Evolutionary conservation across 2,797 vertebrate genomes (phyloP).

Genomic region (Numenius phaeopus): DNA sequence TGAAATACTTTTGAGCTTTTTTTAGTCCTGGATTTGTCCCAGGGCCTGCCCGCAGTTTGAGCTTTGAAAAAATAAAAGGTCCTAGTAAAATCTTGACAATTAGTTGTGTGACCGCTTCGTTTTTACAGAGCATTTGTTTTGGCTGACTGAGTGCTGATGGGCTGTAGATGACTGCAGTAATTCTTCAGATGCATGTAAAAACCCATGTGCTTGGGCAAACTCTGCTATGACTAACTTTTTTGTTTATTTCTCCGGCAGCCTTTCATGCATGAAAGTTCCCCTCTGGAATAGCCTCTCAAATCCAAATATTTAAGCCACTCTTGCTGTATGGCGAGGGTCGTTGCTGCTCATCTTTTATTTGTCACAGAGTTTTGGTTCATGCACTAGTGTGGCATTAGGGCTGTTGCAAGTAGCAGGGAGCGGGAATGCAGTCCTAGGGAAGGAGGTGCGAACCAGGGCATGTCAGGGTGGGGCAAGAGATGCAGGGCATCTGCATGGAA

Average conservation of each 20-base stretch:
- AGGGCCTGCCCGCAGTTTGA: not conserved
- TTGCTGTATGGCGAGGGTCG: not conserved
- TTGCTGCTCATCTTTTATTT: not conserved
- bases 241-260: not conserved
- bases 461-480: not conserved
- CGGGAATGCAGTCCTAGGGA: not conserved
- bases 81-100: not conserved
- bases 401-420: not conserved
- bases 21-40: not conserved
- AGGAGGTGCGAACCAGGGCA: not conserved
- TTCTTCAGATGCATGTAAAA: not conserved
- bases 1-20: not conserved
- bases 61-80: not conserved
- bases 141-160: not conserved
- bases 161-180: not conserved
- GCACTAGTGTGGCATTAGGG: rapidly evolving
- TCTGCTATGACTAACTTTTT: not conserved
- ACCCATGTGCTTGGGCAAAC: not conserved
- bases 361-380: not conserved
- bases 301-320: not conserved
- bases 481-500: not conserved
- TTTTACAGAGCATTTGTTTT: not conserved
- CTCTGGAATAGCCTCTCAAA: not conserved
- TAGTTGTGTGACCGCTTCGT: not conserved
- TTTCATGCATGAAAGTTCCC: not conserved